Percentiles rank a stretch among this genome's conserved stretches.
These are phyloP conservation scores for Hemicentrotus pulcherrimus DNA, from an alignment of 35 echinoderm and acorn worm species.

Conservation along the genomic window DNA sequence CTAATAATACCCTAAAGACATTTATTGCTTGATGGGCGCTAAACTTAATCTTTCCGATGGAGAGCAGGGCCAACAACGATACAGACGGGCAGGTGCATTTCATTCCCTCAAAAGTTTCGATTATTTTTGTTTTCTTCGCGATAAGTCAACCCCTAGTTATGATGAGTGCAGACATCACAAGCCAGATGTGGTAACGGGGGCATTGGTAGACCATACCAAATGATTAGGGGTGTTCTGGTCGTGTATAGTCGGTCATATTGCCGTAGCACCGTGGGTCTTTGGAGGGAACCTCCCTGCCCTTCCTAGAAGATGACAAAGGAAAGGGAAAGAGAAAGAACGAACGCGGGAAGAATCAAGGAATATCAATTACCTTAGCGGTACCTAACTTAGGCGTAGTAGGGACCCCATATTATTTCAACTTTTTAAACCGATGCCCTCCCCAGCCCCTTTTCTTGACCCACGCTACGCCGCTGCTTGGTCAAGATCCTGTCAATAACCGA, in stretches of 20 bases:
- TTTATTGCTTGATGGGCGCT: neutral
- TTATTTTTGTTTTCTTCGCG: conserved; percentile 17
- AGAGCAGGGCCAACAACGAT: neutral
- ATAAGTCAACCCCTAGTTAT: neutral
- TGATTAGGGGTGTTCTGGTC: too few relatives aligned
- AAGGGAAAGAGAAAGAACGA: too few relatives aligned
- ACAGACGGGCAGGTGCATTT: neutral
- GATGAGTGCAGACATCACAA: neutral
- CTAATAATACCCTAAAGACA: conserved; percentile 12
- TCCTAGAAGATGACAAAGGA: too few relatives aligned
- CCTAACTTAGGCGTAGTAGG: too few relatives aligned
- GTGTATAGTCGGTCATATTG: too few relatives aligned
- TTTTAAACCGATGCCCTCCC: too few relatives aligned
- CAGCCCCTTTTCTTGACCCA: neutral
- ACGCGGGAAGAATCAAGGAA: too few relatives aligned
- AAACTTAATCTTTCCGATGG: neutral
- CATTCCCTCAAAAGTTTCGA: neutral
- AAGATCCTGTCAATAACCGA: neutral
- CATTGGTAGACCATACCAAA: too few relatives aligned
- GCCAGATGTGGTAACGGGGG: neutral
- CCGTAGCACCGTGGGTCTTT: too few relatives aligned
- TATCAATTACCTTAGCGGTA: too few relatives aligned
- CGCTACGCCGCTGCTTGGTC: neutral
- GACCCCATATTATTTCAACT: too few relatives aligned
- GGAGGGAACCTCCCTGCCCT: too few relatives aligned